Conservation (phyloP, 2,888 invertebrate species). For the Hofmannophila pseudospretella region DNA sequence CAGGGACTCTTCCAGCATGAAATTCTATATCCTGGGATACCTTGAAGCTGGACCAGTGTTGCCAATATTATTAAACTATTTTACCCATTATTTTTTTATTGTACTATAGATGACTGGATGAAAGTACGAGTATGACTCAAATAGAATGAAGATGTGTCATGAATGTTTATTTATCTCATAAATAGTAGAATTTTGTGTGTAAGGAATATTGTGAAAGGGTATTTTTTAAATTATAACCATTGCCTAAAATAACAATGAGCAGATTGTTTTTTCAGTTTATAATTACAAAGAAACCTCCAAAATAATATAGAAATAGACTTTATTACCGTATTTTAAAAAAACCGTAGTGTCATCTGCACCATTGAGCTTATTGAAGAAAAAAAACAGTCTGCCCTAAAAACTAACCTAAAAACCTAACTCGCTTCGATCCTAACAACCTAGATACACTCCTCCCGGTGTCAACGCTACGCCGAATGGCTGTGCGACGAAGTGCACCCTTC, state of each 20-base stretch:
- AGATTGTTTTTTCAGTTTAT: slow-evolving; percentile 16
- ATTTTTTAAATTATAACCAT: slow-evolving; percentile 1
- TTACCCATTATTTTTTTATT: not conserved
- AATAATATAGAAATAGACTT: too few species aligned
- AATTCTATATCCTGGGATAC: slow-evolving; percentile 37
- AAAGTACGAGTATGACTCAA: slow-evolving; percentile 3
- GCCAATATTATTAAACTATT: slow-evolving; percentile 13
- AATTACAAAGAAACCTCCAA: too few species aligned
- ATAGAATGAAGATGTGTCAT: too few species aligned
- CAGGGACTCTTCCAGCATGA: slow-evolving; percentile 56
- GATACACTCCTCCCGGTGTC: slow-evolving; percentile 92
- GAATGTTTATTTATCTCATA: not conserved
- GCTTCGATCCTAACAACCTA: slow-evolving; percentile 73
- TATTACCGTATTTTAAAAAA: too few species aligned
- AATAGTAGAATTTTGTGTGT: slow-evolving; percentile 7
- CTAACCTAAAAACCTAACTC: slow-evolving; percentile 75
- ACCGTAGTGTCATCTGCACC: too few species aligned
- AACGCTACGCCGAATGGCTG: slow-evolving; percentile 89
- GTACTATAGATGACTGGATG: slow-evolving; percentile 8
- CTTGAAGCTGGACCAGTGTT: slow-evolving; percentile 49
- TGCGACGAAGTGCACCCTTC: slow-evolving; percentile 90
- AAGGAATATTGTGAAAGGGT: slow-evolving; percentile 17
- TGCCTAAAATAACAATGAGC: slow-evolving; percentile 14
- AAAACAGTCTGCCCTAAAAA: slow-evolving; percentile 41
- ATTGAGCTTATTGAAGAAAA: too few species aligned